Evolutionary conservation across 23 tunicate genomes (phyloP).

Genomic region (Botrylloides violaceus): DNA sequence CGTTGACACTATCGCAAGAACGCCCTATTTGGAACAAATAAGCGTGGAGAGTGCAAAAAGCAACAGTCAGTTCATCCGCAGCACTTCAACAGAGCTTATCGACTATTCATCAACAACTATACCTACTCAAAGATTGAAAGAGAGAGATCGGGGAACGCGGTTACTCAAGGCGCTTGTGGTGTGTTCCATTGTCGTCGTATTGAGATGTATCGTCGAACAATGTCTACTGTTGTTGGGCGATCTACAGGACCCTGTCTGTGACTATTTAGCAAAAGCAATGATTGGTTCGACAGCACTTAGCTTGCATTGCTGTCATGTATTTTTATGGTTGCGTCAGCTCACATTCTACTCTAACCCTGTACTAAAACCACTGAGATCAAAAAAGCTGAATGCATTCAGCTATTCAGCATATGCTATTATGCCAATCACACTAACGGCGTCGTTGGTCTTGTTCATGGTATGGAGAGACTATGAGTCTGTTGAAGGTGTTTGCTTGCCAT

Average conservation of each 20-base stretch:
- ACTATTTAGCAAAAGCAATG: conserved; percentile 36
- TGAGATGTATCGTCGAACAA: conserved; percentile 27
- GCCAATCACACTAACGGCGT: conserved; percentile 28
- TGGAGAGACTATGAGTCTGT: conserved; percentile 48
- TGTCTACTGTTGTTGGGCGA: conserved; percentile 22
- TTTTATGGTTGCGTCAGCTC: conserved; percentile 61
- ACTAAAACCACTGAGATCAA: conserved; percentile 31
- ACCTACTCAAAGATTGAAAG: conserved; percentile 3
- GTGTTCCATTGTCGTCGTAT: conserved; percentile 8
- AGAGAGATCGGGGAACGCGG: conserved; percentile 22
- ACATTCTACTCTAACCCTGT: conserved; percentile 55
- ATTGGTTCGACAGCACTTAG: conserved; percentile 36
- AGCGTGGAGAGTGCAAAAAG: conserved; percentile 24
- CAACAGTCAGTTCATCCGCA: neutral
- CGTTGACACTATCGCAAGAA: neutral
- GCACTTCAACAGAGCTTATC: neutral
- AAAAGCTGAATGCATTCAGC: conserved; percentile 33
- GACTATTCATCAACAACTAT: neutral
- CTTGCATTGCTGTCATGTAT: conserved; percentile 56
- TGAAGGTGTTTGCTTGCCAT: conserved; percentile 24
- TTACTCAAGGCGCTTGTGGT: conserved; percentile 24
- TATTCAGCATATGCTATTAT: conserved; percentile 37
- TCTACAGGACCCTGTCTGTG: conserved; percentile 39
- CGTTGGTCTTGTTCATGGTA: conserved; percentile 39
- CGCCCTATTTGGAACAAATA: conserved; percentile 6